Base-by-base conservation (phyloP, 1,140 invertebrate genomes). In the Pseudobourletiella spinata region DNA sequence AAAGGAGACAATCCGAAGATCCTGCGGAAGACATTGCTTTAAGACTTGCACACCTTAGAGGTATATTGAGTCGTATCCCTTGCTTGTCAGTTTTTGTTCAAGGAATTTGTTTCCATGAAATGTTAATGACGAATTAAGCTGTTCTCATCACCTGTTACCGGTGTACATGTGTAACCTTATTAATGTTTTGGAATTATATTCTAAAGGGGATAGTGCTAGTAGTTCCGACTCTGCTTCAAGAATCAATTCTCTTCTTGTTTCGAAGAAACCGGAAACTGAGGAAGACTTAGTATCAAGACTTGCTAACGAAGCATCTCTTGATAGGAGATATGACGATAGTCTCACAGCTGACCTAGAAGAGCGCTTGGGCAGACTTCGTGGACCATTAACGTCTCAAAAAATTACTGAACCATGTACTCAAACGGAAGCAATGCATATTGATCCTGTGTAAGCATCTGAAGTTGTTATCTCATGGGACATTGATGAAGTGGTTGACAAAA, bases 211-310 rank as follows among this genome's bases (percentile, higher is more conserved):
- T n/a, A n/a, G n/a, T n/a, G n/a, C n/a, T n/a, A n/a, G n/a, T n/a
- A n/a, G n/a, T n/a, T n/a, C n/a, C n/a, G n/a, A n/a, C n/a, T n/a
- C n/a, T n/a, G 11, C 39, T 28, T 11, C 30, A 56, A 46, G 16
- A 32, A 28, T 14, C 2, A 26, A 29, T 4, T 20, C 29, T 50
- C 2, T 51, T 6, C 11, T 54, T 8, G 51, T 14, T 72, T 60
- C 76, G 79, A 71, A 79, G 76, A 58, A 81, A 83, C 67, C 82
- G 65, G 79, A 85, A 66, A 82, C 83, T 75, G 77, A 76, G 22
- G 77, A 83, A 70, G 80, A 83, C 68, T 70, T 85, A 18, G 61
- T 86, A 16, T 79, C 79, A 50, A 79, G 83, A 63, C 83, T 81
- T 66, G 65, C 80, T 60, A 77, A 76, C 22, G 80, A 85, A 73